A percentile compares a stretch with the other conserved stretches of the same genome.
Evolutionary conservation across 2,888 invertebrate species (phyloP).

Genomic region (Iselma pallidipennis): DNA sequence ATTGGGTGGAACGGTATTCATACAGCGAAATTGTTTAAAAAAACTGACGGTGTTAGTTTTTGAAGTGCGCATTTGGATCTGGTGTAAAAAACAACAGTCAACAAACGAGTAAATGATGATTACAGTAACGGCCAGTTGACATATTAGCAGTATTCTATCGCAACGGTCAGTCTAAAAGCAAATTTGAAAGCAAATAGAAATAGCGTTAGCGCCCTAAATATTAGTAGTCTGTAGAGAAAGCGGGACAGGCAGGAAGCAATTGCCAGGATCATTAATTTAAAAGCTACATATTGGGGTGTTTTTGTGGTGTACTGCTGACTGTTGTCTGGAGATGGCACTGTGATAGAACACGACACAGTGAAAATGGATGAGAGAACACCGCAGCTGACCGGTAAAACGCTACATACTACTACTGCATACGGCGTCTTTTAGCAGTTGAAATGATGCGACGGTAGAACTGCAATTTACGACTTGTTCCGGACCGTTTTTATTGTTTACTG

Average conservation of each 20-base stretch:
- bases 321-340: constrained; percentile 58
- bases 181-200: constrained; percentile 56
- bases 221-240: constrained; percentile 48
- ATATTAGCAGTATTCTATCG: constrained; percentile 52
- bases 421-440: not conserved
- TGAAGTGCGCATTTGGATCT: constrained; percentile 34
- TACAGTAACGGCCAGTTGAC: constrained; percentile 49
- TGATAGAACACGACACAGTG: constrained; percentile 57
- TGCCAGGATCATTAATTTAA: constrained; percentile 57
- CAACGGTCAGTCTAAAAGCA: constrained; percentile 49
- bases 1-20: constrained; percentile 1
- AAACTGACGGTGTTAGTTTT: constrained; percentile 15
- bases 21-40: constrained; percentile 7
- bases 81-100: constrained; percentile 48
- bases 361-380: constrained; percentile 52
- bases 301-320: constrained; percentile 57
- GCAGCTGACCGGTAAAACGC: constrained; percentile 41
- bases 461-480: constrained; percentile 45
- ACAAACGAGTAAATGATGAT: constrained; percentile 52
- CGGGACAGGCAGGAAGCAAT: constrained; percentile 54
- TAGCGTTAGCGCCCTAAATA: constrained; percentile 46
- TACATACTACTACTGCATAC: constrained; percentile 12
- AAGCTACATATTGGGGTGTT: constrained; percentile 58
- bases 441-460: constrained; percentile 33
- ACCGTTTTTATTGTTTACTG: constrained; percentile 46